Percentiles rank a stretch among this genome's conserved stretches.
phyloP scores from a whole-genome alignment of 2,797 vertebrate species.

The Sphenodon punctatus region DNA sequence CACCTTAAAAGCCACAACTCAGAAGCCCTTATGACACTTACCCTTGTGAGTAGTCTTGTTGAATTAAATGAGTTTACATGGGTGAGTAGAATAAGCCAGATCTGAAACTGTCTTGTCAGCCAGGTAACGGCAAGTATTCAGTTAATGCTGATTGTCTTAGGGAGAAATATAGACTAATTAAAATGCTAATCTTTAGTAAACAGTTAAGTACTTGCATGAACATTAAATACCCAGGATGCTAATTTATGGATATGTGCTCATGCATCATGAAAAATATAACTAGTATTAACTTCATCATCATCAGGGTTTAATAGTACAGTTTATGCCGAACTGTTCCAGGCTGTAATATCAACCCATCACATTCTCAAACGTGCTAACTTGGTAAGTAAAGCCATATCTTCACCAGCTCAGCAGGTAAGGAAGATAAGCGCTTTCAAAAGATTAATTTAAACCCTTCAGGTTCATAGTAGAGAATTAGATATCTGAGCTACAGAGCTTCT shows the following conservation, averaged over 20 bases:
- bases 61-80: background rate
- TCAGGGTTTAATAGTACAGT: constrained; percentile 34
- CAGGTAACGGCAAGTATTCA: constrained; percentile 38
- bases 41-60: background rate
- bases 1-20: too few relatives aligned
- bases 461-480: constrained; percentile 63
- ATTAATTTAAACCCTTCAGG: constrained; percentile 65
- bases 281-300: constrained; percentile 47
- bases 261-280: constrained; percentile 45
- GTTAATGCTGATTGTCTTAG: constrained; percentile 21
- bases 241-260: constrained; percentile 48
- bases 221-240: constrained; percentile 47
- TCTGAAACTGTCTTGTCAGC: too few relatives aligned
- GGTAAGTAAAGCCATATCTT: constrained; percentile 52
- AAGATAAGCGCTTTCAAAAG: constrained; percentile 66
- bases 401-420: constrained; percentile 56
- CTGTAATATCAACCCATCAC: constrained; percentile 26
- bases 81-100: background rate
- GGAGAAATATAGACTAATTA: constrained; percentile 55
- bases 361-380: background rate
- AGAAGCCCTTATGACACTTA: background rate
- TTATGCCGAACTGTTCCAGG: constrained; percentile 54
- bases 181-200: constrained; percentile 61
- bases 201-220: constrained; percentile 50
- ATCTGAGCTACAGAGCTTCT: constrained; percentile 66